Conservation (phyloP, 2,113 vertebrate genomes). For the Sylvilagus bachmani region DNA sequence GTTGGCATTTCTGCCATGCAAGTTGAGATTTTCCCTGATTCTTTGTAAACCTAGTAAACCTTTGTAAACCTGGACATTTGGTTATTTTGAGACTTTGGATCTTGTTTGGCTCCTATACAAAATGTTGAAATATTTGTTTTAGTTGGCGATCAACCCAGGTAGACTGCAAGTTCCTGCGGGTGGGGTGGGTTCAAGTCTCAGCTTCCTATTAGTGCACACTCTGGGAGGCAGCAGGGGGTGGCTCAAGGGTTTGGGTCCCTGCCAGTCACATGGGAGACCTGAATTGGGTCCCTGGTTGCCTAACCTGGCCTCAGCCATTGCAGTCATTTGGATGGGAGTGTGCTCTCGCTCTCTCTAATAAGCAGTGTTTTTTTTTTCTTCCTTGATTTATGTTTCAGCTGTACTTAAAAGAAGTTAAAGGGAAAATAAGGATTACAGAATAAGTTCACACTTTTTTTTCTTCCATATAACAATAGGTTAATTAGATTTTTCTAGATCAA, state of each 20-base stretch:
- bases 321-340: no score
- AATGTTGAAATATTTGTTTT: slow-evolving; percentile 34
- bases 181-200: not conserved
- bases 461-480: not conserved
- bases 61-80: not conserved
- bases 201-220: no score
- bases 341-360: no score
- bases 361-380: not conserved
- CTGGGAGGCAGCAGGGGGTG: no score
- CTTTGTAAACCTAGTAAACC: not conserved
- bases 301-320: no score
- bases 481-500: slow-evolving; percentile 13
- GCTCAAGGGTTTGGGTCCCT: no score
- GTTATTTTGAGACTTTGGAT: not conserved
- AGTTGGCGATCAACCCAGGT: not conserved
- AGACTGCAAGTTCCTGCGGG: not conserved
- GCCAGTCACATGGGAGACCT: no score
- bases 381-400: slow-evolving; percentile 49
- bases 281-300: no score
- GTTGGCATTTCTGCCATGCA: not conserved
- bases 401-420: not conserved
- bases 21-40: slow-evolving; percentile 2
- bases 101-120: not conserved
- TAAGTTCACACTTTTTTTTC: not conserved
- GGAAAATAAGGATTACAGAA: not conserved